Evolutionary conservation across 2,113 vertebrate genomes (phyloP).

Genomic region (Petroica traversi): DNA sequence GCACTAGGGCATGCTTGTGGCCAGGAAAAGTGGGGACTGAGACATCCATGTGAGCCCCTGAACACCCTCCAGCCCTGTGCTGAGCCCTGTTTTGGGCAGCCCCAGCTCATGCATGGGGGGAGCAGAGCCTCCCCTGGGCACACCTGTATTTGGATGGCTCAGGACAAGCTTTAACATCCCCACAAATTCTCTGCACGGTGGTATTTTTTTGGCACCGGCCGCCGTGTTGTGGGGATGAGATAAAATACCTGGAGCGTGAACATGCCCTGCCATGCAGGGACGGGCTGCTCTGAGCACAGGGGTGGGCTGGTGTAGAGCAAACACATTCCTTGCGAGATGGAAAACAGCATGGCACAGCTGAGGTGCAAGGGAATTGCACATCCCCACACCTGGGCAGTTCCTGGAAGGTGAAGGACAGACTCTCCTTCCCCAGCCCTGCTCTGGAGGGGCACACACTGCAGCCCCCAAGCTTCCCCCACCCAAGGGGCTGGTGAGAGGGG

Average conservation of each 20-base stretch:
- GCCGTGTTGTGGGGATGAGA: background rate
- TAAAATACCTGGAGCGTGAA: constrained; percentile 28
- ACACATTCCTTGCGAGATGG: constrained; percentile 27
- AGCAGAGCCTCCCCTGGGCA: background rate
- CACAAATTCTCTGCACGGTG: background rate
- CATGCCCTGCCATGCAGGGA: constrained; percentile 44
- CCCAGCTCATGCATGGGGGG: background rate
- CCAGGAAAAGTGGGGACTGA: background rate
- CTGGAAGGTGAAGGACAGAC: background rate
- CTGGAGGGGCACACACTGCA: fast-evolving
- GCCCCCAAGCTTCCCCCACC: background rate
- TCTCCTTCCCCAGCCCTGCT: background rate
- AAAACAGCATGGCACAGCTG: background rate
- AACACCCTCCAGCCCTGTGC: background rate
- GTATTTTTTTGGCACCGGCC: background rate
- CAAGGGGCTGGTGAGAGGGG: background rate
- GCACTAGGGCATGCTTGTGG: fast-evolving
- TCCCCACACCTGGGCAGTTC: background rate
- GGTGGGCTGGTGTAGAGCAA: constrained; percentile 40
- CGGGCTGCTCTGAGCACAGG: background rate
- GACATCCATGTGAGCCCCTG: background rate
- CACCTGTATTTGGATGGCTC: background rate
- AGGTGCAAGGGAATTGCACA: background rate
- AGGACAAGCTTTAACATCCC: constrained; percentile 19
- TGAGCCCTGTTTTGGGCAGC: background rate